Evolutionary conservation across 2,888 invertebrate species (phyloP).

Genomic region (Drosophila mercatorum): DNA sequence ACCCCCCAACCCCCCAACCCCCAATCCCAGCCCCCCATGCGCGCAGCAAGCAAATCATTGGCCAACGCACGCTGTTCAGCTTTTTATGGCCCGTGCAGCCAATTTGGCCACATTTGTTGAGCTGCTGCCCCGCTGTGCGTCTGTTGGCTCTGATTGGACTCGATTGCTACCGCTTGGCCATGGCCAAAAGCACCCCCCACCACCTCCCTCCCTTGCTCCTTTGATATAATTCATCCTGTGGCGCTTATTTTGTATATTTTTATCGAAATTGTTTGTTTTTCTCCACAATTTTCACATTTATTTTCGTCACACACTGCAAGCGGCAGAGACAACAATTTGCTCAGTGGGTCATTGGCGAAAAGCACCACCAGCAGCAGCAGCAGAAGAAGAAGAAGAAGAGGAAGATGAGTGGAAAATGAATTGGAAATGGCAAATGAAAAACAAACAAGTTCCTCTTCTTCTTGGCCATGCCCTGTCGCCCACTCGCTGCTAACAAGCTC

Average conservation of each 20-base stretch:
- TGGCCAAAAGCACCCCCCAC: neutral
- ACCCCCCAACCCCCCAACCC: neutral
- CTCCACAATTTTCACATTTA: constrained; percentile 39
- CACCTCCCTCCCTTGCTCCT: neutral
- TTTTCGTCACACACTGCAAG: constrained; percentile 50
- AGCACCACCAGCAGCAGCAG: neutral
- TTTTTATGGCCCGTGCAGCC: constrained; percentile 50
- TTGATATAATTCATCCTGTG: constrained; percentile 28
- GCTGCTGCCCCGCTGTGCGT: constrained; percentile 24
- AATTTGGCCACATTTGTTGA: constrained; percentile 56
- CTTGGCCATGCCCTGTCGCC: neutral
- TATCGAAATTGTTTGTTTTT: constrained; percentile 56
- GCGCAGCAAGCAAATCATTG: neutral
- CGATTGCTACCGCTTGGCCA: neutral
- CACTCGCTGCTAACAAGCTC: constrained; percentile 15
- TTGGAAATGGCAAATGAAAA: neutral
- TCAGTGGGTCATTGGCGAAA: constrained; percentile 44
- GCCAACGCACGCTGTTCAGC: constrained; percentile 22
- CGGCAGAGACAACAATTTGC: constrained; percentile 45
- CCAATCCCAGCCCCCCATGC: neutral
- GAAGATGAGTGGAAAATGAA: neutral
- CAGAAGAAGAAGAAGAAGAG: neutral
- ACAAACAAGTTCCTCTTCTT: neutral
- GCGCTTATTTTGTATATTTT: constrained; percentile 54
- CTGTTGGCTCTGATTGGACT: constrained; percentile 46